Evolutionary conservation across 2,888 invertebrate species (phyloP), one percentile per base, ranked within the genome.

Genomic region (Lycophotia porphyrea): DNA sequence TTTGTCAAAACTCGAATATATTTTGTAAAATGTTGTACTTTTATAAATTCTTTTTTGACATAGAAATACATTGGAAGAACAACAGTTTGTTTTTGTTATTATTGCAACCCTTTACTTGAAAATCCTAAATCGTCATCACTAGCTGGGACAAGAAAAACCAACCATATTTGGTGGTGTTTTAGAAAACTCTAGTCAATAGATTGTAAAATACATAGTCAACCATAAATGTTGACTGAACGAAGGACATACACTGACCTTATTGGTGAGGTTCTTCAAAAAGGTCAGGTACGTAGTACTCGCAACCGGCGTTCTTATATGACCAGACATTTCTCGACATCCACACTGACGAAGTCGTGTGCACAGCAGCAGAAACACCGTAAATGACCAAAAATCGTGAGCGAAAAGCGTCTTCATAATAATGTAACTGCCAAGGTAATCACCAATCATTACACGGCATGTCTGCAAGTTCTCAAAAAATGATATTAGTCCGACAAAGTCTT

Each of bases 1-100:
- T 79, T 87, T 86, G 82, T 86, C 84, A 67, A 67, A 76, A 78
- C 86, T 89, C 80, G 82, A 87, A 85, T 88, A 82, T 87, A 78
- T 86, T 84, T 86, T 85, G 74, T 81, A 78, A 81, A 69, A 80
- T 78, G 66, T 77, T 88, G 80, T 84, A 83, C 70, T 78, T 85
- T 86, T 84, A 73, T 73, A 78, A 81, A 70, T 71, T 72, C 36
- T 27, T 87, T 84, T 81, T 81, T 65, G 55, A 74, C 44, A 71
- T 81, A 79, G 78, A 84, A 72, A 85, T 81, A 83, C 65, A 83
- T 77, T 87, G 77, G 68, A 74, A 74, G 60, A 78, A 73, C 27
- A 67, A 61, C 47, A 34, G 5, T 63, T 27, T 68, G 9, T 69
- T 34, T 64, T 68, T 55, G 67, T 65, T 70, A 47, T 55, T 15